Base-by-base conservation (phyloP, 2,888 invertebrate genomes). In the Pecten maximus region DNA sequence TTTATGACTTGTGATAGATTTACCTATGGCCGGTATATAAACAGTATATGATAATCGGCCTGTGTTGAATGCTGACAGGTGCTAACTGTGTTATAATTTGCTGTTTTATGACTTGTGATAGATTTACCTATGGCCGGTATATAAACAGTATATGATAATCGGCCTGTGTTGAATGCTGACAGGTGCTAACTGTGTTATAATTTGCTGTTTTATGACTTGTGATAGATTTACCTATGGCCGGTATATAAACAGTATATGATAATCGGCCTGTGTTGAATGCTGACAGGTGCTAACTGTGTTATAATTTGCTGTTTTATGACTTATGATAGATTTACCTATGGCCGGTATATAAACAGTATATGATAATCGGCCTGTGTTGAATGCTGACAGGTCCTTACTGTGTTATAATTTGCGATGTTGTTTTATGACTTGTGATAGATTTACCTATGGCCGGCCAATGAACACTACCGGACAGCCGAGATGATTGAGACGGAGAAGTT, bases 271-370 rank as follows among this genome's bases (percentile, higher is more conserved):
- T 28, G n/a, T 28, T n/a, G 16, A 28, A 39, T 28, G 35, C 35
- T 28, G 16, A 35, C 40, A n/a, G n/a, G n/a, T n/a, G 15, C 48
- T 44, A 35, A 6, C 16, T 40, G 39, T 87, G n/a, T 28, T 12
- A 87, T 10, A 0, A 10, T 87, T 39, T 39, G 40, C 12, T 35
- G 40, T 19, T 39, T 39, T n/a, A 10, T 89, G 87, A 12, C 88
- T 40, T 88, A 19, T 91, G 92, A 40, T 88, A 98, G 98, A 98
- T 99, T 92, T 98, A 99, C 93, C 98, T 99, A 74, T 99, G 99
- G 99, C 99, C 99, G 96, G 97, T n/a, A n/a, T n/a, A n/a, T n/a
- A 99, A 99, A 97, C 99, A 99, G 96, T 98, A 99, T n/a, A n/a
- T n/a, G n/a, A n/a, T n/a, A n/a, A n/a, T n/a, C n/a, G n/a, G n/a